Conservation (phyloP, 2,113 vertebrate genomes). For the Shinisaurus crocodilurus region DNA sequence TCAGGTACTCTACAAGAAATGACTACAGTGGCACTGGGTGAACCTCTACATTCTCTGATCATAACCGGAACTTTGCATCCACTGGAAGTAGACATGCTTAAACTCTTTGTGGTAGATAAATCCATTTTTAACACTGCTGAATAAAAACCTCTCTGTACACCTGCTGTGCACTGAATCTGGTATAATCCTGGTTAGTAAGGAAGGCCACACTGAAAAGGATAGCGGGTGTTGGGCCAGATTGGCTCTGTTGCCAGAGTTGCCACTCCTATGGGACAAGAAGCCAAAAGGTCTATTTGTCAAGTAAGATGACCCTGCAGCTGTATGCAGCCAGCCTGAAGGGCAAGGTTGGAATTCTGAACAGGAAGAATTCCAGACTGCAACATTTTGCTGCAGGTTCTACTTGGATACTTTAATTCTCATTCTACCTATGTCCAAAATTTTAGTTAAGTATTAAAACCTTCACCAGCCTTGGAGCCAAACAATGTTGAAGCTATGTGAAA, state of each 20-base stretch:
- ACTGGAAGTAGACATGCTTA: slow-evolving; percentile 93
- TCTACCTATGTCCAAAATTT: background rate
- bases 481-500: background rate
- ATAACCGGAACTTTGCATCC: slow-evolving; percentile 90
- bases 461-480: background rate
- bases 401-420: background rate
- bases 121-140: slow-evolving; percentile 60
- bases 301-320: background rate
- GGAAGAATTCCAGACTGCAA: too few relatives aligned
- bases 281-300: background rate
- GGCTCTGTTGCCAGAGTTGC: background rate
- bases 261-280: background rate
- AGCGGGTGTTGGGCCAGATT: background rate
- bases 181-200: background rate
- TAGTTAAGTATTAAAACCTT: background rate
- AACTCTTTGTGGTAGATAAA: slow-evolving; percentile 80
- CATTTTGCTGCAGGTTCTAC: background rate
- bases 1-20: slow-evolving; percentile 85
- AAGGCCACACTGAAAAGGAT: background rate
- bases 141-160: slow-evolving; percentile 9
- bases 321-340: too few relatives aligned
- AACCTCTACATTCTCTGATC: slow-evolving; percentile 90
- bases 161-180: background rate
- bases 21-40: slow-evolving; percentile 85
- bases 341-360: too few relatives aligned